Conservation (phyloP, 2,888 invertebrate genomes). For the Plagodis pulveraria region DNA sequence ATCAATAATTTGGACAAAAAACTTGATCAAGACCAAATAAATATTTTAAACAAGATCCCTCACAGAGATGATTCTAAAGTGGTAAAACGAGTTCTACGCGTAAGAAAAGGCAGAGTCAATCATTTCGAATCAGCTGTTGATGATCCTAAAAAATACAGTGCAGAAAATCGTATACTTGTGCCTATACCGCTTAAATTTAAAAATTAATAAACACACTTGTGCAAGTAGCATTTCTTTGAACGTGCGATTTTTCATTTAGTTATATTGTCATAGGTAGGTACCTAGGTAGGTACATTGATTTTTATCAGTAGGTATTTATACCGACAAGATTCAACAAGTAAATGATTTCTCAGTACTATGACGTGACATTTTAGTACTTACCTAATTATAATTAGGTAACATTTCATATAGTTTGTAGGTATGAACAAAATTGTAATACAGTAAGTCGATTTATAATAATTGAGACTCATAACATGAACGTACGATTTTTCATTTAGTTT, state of each 20-base stretch:
- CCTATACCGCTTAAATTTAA: slow-evolving; percentile 60
- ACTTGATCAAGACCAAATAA: slow-evolving; percentile 7
- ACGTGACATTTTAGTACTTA: too few relatives aligned
- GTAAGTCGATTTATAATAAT: background rate
- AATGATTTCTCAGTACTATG: too few relatives aligned
- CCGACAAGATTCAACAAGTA: too few relatives aligned
- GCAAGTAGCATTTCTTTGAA: too few relatives aligned
- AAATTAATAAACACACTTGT: slow-evolving; percentile 29
- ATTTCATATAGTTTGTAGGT: background rate
- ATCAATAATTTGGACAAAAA: slow-evolving; percentile 7
- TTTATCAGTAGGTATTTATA: too few relatives aligned
- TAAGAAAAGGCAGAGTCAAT: background rate
- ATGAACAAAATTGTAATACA: background rate
- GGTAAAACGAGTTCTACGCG: slow-evolving; percentile 20
- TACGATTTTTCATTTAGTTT: too few relatives aligned
- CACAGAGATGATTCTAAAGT: slow-evolving; percentile 29
- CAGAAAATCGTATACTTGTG: slow-evolving; percentile 53
- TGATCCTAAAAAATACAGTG: slow-evolving; percentile 35
- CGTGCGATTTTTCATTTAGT: too few relatives aligned
- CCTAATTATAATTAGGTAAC: background rate
- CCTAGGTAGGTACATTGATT: too few relatives aligned
- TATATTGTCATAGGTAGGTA: too few relatives aligned
- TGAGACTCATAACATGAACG: background rate
- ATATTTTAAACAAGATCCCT: slow-evolving; percentile 34
- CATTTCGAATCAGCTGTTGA: slow-evolving; percentile 14